Evolutionary conservation across 2,888 invertebrate genomes (phyloP).

Genomic region (Nipponacmea schrenckii): DNA sequence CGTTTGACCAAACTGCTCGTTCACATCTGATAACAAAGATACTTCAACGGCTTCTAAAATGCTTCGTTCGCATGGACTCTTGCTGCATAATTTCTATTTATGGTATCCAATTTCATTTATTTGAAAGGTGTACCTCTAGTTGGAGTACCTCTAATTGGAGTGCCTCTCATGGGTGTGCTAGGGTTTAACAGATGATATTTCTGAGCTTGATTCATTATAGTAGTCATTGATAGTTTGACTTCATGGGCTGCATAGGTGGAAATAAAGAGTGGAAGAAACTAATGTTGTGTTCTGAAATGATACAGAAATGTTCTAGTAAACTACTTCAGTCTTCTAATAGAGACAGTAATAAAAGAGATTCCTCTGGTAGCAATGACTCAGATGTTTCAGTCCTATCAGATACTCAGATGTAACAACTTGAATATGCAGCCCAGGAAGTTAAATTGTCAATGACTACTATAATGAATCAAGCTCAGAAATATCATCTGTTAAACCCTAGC

Average conservation of each 20-base stretch:
- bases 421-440: conserved; percentile 42
- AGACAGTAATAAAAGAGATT: conserved; percentile 3
- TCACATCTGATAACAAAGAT: no score
- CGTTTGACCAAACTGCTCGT: no score
- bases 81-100: no score
- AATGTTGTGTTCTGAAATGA: conserved; percentile 44
- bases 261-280: not conserved
- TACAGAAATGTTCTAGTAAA: conserved; percentile 43
- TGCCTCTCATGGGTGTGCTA: conserved; percentile 28
- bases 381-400: conserved; percentile 46
- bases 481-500: conserved; percentile 25
- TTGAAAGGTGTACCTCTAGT: not conserved
- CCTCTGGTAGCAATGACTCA: conserved; percentile 19
- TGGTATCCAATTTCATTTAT: no score
- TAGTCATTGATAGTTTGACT: conserved; percentile 33
- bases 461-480: conserved; percentile 37
- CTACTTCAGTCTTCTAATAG: conserved; percentile 32
- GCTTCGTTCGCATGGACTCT: no score
- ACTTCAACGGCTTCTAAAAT: no score
- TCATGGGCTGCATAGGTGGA: conserved; percentile 39
- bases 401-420: conserved; percentile 45
- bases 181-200: conserved; percentile 26
- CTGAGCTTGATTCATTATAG: conserved; percentile 39
- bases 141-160: not conserved
- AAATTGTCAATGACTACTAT: conserved; percentile 34